Evolutionary conservation across 2,113 vertebrate genomes (phyloP).

Genomic region (Alethe castanea): DNA sequence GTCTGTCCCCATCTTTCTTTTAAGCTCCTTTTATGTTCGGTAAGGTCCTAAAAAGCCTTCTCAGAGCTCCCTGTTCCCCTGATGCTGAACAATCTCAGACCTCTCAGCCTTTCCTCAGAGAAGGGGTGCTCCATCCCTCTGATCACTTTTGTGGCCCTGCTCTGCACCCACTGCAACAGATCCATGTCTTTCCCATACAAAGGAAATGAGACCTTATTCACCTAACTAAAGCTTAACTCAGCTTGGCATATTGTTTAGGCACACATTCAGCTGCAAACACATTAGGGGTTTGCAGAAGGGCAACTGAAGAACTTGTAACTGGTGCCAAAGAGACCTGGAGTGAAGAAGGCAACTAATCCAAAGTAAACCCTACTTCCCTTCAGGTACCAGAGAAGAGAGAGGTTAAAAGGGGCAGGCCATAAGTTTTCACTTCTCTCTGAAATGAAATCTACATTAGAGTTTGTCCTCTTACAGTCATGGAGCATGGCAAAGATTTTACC

Average conservation of each 20-base stretch:
- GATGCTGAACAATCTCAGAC: background rate
- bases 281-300: background rate
- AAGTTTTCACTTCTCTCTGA: background rate
- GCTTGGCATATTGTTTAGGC: fast-evolving
- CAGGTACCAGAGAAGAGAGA: background rate
- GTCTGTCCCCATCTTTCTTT: background rate
- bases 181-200: background rate
- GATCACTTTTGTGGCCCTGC: background rate
- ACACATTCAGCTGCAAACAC: background rate
- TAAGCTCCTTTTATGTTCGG: background rate
- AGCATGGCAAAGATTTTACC: background rate
- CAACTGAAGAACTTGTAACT: background rate
- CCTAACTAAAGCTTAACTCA: background rate
- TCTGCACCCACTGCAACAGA: background rate
- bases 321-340: background rate
- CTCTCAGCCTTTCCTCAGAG: background rate
- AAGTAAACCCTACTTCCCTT: background rate
- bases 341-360: background rate
- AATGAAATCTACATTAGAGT: background rate
- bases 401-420: background rate
- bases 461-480: background rate
- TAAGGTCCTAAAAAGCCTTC: background rate
- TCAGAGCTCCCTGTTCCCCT: background rate
- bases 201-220: background rate
- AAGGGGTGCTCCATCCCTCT: background rate